phyloP scores from a whole-genome alignment of 1,140 invertebrate species.

The Drosophila suzukii region DNA sequence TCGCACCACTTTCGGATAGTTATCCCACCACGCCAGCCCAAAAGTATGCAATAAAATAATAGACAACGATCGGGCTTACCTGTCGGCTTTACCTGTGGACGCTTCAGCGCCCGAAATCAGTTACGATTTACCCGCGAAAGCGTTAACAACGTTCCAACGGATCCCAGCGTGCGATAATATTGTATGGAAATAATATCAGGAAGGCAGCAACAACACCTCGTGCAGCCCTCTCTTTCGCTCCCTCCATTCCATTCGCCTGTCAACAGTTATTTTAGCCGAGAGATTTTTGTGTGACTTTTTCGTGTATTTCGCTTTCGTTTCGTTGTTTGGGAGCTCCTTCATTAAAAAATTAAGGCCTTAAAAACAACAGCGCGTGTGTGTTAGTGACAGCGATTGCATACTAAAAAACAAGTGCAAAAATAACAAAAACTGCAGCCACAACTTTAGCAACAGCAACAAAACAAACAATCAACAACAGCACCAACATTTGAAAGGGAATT shows the following conservation, averaged over 20 bases:
- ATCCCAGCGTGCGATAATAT: constrained; percentile 19
- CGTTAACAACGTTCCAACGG: constrained; percentile 65
- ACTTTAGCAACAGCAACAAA: constrained; percentile 26
- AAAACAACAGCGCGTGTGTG: constrained; percentile 28
- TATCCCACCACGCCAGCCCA: neutral
- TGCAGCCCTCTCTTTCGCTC: constrained; percentile 6
- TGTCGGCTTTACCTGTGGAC: constrained; percentile 29
- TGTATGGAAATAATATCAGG: constrained; percentile 4
- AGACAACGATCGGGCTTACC: neutral
- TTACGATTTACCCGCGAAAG: constrained; percentile 75
- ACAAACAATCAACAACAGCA: constrained; percentile 9
- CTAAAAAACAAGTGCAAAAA: constrained; percentile 37
- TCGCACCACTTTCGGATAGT: too few relatives aligned
- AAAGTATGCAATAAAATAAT: constrained; percentile 39
- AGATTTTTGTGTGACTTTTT: constrained; percentile 34
- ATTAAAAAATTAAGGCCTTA: constrained; percentile 50
- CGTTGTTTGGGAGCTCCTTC: constrained; percentile 34
- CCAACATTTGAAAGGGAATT: constrained; percentile 37
- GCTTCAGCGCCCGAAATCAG: constrained; percentile 41
- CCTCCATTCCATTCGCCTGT: constrained; percentile 1
- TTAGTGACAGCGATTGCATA: constrained; percentile 38
- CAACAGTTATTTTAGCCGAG: constrained; percentile 36
- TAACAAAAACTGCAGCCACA: constrained; percentile 23
- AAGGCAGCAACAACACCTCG: constrained; percentile 17
- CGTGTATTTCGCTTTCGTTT: constrained; percentile 18